phyloP scores from a whole-genome alignment of 2,797 vertebrate species.

The Echiichthys vipera region DNA sequence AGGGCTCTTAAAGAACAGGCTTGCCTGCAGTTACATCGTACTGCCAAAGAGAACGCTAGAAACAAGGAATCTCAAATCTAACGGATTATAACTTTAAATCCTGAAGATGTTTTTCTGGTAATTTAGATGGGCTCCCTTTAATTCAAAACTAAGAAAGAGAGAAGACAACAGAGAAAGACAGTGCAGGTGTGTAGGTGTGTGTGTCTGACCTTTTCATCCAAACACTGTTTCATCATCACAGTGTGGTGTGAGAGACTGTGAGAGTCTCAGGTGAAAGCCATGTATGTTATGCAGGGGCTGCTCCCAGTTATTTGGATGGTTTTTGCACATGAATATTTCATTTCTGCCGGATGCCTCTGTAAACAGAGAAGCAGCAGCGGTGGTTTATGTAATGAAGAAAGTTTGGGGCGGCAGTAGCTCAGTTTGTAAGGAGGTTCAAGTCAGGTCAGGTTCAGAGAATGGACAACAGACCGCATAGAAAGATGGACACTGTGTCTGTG shows the following conservation, averaged over 20 bases:
- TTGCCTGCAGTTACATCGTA: too few species aligned
- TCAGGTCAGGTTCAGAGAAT: too few species aligned
- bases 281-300: constrained; percentile 59
- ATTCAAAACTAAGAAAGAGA: not conserved
- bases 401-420: not conserved
- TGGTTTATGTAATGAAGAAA: constrained; percentile 64
- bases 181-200: not conserved
- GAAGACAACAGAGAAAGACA: not conserved
- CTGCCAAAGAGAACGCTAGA: too few species aligned
- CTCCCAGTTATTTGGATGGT: constrained; percentile 74
- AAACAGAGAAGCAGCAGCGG: constrained; percentile 76
- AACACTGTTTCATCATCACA: not conserved
- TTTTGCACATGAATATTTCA: constrained; percentile 83
- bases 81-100: too few species aligned
- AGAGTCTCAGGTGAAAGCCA: constrained; percentile 60
- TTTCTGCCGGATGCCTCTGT: constrained; percentile 77
- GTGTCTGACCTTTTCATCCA: not conserved
- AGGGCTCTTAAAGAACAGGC: too few species aligned
- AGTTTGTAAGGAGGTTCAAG: too few species aligned
- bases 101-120: not conserved
- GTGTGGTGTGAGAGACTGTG: constrained; percentile 6
- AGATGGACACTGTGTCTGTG: too few species aligned
- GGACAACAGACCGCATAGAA: too few species aligned
- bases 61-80: too few species aligned
- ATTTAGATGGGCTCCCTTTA: not conserved